phyloP scores from a whole-genome alignment of 2,113 vertebrate genomes.

The Indicator maculatus region DNA sequence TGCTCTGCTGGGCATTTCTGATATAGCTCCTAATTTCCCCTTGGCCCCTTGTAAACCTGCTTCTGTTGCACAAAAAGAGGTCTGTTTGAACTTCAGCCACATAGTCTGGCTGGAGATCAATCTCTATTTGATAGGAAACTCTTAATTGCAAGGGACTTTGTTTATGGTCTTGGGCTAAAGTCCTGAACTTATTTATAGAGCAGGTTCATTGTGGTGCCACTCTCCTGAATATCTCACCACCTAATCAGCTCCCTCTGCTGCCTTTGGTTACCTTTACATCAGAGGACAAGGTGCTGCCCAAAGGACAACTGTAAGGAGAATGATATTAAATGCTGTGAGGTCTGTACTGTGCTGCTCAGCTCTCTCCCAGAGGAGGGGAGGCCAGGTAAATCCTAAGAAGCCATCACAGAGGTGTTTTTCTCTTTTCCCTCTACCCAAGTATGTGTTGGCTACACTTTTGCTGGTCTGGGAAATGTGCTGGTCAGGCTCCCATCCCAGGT shows the following conservation, averaged over 20 bases:
- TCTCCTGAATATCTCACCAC: not conserved
- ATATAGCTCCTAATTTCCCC: too few species aligned
- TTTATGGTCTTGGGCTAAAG: not conserved
- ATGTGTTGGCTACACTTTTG: not conserved
- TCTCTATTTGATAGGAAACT: not conserved
- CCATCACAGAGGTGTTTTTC: not conserved
- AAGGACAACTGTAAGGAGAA: not conserved
- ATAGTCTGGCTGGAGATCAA: not conserved
- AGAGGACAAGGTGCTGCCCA: not conserved
- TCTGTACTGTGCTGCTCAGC: not conserved
- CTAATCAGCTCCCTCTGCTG: not conserved
- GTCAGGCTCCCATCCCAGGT: accelerated
- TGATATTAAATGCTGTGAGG: not conserved
- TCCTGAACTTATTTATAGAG: not conserved
- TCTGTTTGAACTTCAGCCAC: not conserved
- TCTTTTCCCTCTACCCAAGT: too few species aligned
- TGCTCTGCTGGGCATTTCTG: too few species aligned
- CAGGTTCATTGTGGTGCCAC: not conserved
- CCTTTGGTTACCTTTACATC: not conserved
- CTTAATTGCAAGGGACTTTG: not conserved
- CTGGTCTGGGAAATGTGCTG: not conserved
- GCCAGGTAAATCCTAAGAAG: not conserved
- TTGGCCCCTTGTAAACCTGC: not conserved
- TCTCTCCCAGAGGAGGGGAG: not conserved
- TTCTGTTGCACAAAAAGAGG: not conserved